phyloP scores from a whole-genome alignment of 2,797 vertebrate species.

The Cygnus olor region DNA sequence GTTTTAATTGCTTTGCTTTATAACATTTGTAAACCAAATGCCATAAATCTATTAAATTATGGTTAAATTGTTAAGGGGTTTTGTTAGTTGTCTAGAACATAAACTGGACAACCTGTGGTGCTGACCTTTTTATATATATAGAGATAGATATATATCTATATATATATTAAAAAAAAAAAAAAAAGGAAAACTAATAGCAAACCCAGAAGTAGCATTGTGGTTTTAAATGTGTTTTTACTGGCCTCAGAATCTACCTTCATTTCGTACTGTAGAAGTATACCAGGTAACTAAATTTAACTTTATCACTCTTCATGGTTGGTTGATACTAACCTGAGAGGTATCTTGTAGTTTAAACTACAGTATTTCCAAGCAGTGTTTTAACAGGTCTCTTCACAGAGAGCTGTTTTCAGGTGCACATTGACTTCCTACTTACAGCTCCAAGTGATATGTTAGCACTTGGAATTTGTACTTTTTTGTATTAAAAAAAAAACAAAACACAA shows the following conservation, averaged over 20 bases:
- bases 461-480: slow-evolving; percentile 82
- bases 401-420: slow-evolving; percentile 80
- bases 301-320: slow-evolving; percentile 59
- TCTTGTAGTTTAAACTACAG: slow-evolving; percentile 65
- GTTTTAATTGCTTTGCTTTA: slow-evolving; percentile 77
- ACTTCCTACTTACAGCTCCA: slow-evolving; percentile 80
- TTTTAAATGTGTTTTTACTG: slow-evolving; percentile 80
- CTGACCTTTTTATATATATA: slow-evolving; percentile 79
- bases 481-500: slow-evolving; percentile 2
- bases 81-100: slow-evolving; percentile 73
- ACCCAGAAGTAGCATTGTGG: slow-evolving; percentile 80
- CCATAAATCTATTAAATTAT: slow-evolving; percentile 79
- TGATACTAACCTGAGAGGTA: slow-evolving; percentile 60
- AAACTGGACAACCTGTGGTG: slow-evolving; percentile 79
- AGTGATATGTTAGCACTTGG: slow-evolving; percentile 79
- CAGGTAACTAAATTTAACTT: slow-evolving; percentile 77
- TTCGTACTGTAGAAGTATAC: slow-evolving; percentile 82
- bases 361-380: slow-evolving; percentile 80
- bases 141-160: slow-evolving; percentile 59
- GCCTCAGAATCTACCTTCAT: slow-evolving; percentile 83
- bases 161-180: neutral
- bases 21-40: slow-evolving; percentile 81
- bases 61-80: slow-evolving; percentile 75
- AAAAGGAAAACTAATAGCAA: slow-evolving; percentile 53
- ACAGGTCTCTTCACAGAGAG: slow-evolving; percentile 66